Evolutionary conservation across 2,113 vertebrate genomes (phyloP).

Genomic region (Aptenodytes patagonicus): DNA sequence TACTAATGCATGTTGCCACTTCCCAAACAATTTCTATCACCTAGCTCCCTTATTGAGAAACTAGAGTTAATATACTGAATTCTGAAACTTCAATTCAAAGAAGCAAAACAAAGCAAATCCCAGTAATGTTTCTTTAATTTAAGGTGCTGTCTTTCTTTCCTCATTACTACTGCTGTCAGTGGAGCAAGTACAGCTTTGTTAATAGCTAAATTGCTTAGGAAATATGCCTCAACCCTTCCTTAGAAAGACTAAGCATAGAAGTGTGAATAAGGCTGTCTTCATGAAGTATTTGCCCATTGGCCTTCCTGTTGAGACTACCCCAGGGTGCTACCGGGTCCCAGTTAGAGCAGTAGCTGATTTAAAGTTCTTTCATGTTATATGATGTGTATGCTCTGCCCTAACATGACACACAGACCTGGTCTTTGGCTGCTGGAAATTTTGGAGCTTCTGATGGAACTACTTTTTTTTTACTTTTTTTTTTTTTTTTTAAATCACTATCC

Average conservation of each 20-base stretch:
- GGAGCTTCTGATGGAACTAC: background rate
- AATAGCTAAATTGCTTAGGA: fast-evolving
- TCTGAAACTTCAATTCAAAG: background rate
- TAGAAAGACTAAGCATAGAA: background rate
- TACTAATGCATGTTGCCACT: background rate
- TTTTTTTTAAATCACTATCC: background rate
- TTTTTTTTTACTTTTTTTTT: background rate
- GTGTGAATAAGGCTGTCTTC: background rate
- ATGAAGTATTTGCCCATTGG: background rate
- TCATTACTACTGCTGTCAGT: background rate
- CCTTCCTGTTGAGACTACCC: background rate
- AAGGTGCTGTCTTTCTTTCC: background rate
- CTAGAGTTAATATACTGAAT: background rate
- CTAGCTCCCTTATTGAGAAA: background rate
- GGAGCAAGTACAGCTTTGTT: background rate
- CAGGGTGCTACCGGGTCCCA: fast-evolving
- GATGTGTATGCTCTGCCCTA: background rate
- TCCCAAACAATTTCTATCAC: background rate
- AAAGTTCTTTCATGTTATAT: too few relatives aligned
- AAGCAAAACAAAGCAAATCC: background rate
- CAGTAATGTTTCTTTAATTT: background rate
- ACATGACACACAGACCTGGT: background rate
- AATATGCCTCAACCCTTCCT: background rate
- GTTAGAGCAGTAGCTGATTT: background rate
- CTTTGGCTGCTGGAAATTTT: background rate